Evolutionary conservation across 1,140 invertebrate genomes (phyloP).

Genomic region (Tachypleus tridentatus): DNA sequence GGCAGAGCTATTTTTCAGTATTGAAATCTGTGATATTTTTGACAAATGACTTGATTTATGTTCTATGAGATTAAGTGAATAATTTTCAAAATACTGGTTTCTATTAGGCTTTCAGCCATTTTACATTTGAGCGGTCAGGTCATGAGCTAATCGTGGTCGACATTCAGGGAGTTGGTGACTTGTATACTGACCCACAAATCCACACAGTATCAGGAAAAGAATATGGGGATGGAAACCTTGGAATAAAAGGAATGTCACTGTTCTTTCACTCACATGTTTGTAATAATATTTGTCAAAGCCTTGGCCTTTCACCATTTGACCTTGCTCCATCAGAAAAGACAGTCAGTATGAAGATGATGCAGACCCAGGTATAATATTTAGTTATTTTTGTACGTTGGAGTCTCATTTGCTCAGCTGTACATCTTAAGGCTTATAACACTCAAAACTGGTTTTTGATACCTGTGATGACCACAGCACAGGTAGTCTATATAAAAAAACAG

Average conservation of each 20-base stretch:
- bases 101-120: slow-evolving; percentile 45
- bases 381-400: no score
- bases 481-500: no score
- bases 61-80: not conserved
- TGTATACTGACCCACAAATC: slow-evolving; percentile 51
- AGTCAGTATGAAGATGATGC: no score
- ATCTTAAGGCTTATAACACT: no score
- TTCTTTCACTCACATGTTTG: slow-evolving; percentile 48
- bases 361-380: no score
- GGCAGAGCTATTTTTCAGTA: no score
- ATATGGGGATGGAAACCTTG: slow-evolving; percentile 47
- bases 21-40: no score
- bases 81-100: not conserved
- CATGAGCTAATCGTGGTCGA: slow-evolving; percentile 49
- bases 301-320: slow-evolving; percentile 43
- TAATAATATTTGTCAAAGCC: slow-evolving; percentile 42
- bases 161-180: slow-evolving; percentile 49
- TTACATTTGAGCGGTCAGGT: slow-evolving; percentile 48
- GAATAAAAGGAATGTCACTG: slow-evolving; percentile 46
- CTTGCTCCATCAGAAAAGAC: slow-evolving; percentile 33
- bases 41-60: no score
- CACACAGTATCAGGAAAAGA: slow-evolving; percentile 41
- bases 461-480: no score
- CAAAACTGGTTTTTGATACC: no score
- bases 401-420: no score